A percentile compares a stretch with the other conserved stretches of the same genome.
phyloP scores from a whole-genome alignment of 2,797 vertebrate species.

The Sus cebifrons region DNA sequence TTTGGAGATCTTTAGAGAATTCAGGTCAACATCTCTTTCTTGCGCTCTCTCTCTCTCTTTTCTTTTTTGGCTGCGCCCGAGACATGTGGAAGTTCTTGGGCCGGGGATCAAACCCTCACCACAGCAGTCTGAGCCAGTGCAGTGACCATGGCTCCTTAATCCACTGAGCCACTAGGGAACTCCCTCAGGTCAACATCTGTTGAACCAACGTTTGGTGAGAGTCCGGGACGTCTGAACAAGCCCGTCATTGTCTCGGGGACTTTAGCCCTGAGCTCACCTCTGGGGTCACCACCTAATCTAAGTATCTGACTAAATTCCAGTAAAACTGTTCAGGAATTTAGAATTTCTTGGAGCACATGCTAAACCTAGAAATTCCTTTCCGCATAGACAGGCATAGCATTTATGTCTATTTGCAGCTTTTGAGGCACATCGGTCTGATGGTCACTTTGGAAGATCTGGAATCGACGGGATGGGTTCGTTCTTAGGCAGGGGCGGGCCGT shows the following conservation, averaged over 20 bases:
- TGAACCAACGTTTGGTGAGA: background rate
- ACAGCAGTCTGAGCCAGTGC: too few relatives aligned
- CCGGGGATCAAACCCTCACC: too few relatives aligned
- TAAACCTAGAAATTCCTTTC: background rate
- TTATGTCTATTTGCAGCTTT: background rate
- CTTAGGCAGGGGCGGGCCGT: background rate
- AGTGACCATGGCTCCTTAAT: too few relatives aligned
- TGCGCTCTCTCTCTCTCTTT: background rate
- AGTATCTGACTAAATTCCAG: background rate
- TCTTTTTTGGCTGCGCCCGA: too few relatives aligned
- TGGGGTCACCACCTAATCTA: background rate
- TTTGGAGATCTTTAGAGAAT: slow-evolving; percentile 1
- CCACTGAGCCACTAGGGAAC: too few relatives aligned
- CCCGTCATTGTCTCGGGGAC: too few relatives aligned
- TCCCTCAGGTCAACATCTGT: background rate
- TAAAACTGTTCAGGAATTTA: background rate
- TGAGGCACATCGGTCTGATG: background rate
- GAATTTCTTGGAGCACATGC: slow-evolving; percentile 1
- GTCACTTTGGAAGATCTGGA: background rate
- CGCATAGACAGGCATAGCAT: background rate
- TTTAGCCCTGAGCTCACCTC: background rate
- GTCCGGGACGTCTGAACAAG: background rate
- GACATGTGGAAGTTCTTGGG: too few relatives aligned
- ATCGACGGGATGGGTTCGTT: background rate
- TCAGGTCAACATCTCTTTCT: background rate